phyloP scores from a whole-genome alignment of 2,888 invertebrate species.

The Folsomia manolachei region DNA sequence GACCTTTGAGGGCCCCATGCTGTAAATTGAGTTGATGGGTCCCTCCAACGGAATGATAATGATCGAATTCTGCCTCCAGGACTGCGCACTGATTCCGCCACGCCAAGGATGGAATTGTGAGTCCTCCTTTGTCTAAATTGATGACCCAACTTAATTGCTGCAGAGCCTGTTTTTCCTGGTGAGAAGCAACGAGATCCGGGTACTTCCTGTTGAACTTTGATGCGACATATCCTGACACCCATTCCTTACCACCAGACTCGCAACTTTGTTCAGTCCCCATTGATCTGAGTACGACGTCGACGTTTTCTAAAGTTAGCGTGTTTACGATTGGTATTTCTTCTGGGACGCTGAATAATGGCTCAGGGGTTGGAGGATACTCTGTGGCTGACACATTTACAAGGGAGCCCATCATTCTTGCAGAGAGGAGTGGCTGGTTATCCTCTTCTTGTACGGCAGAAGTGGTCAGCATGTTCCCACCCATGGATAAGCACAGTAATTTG shows the following conservation, averaged over 20 bases:
- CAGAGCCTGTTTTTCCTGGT: neutral
- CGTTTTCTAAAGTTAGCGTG: neutral
- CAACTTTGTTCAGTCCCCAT: neutral
- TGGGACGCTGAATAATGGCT: too few species aligned
- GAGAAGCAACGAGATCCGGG: neutral
- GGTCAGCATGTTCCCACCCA: neutral
- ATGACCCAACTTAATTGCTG: neutral
- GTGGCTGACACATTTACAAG: neutral
- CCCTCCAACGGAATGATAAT: neutral
- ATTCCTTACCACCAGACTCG: neutral
- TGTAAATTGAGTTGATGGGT: neutral
- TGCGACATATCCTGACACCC: constrained; percentile 1
- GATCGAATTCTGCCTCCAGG: neutral
- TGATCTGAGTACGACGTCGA: neutral
- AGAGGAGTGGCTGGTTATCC: neutral
- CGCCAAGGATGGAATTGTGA: neutral
- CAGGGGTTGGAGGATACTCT: too few species aligned
- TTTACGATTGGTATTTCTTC: too few species aligned
- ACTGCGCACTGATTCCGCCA: neutral
- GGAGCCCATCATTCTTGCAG: neutral
- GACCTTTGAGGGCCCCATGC: neutral
- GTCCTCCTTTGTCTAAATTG: neutral
- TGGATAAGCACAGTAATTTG: neutral
- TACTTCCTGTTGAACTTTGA: neutral
- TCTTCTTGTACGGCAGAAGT: neutral